Evolutionary conservation across 2,888 invertebrate genomes (phyloP).

Genomic region (Microplitis manilae): DNA sequence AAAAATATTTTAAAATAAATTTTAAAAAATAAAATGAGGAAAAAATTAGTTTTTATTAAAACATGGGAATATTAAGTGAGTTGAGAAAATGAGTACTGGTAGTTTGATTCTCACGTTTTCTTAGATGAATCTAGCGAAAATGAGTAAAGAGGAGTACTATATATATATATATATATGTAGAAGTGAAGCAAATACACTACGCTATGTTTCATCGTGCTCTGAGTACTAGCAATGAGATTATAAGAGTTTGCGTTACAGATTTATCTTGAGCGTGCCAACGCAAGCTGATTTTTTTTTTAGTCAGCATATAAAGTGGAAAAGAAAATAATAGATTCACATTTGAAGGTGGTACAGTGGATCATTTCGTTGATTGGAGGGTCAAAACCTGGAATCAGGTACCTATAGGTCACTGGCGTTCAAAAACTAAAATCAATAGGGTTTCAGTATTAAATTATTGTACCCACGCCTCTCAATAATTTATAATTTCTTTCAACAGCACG

Average conservation of each 20-base stretch:
- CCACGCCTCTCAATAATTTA: too few species aligned
- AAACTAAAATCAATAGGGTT: too few species aligned
- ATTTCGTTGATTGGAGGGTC: too few species aligned
- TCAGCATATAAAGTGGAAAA: background rate
- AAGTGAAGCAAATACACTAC: background rate
- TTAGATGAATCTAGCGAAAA: background rate
- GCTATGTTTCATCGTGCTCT: conserved; percentile 17
- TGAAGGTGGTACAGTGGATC: too few species aligned
- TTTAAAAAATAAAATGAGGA: background rate
- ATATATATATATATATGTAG: background rate
- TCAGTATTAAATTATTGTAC: too few species aligned
- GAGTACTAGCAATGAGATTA: conserved; percentile 31
- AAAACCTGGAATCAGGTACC: too few species aligned
- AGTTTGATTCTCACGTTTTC: conserved; percentile 27
- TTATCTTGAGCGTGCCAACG: conserved; percentile 21
- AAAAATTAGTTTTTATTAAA: conserved; percentile 29
- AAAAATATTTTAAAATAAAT: background rate
- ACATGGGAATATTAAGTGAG: conserved; percentile 31
- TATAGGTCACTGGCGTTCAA: too few species aligned
- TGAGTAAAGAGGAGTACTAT: background rate
- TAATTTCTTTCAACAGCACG: too few species aligned
- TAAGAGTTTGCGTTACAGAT: conserved; percentile 29
- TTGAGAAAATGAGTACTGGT: conserved; percentile 8
- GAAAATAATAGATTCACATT: too few species aligned
- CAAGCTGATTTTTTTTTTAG: conserved; percentile 21